These are phyloP conservation scores for Zonotrichia leucophrys DNA, from an alignment of 2,113 vertebrate species.

Conservation along the genomic window DNA sequence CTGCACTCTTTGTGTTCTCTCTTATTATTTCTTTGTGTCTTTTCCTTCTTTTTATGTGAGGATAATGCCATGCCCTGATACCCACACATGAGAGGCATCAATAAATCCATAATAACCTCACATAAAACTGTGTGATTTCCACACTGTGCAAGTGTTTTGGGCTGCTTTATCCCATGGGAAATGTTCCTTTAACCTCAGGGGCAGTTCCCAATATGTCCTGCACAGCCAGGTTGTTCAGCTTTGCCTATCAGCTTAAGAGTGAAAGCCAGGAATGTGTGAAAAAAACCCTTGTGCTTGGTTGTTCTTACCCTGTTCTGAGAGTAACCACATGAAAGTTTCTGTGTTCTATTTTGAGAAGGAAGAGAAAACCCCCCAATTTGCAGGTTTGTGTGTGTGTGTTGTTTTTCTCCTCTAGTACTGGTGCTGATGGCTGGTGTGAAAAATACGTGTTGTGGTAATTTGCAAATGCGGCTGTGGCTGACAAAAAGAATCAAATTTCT, in stretches of 20 bases:
- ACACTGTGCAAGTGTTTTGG: neutral
- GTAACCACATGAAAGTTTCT: constrained; percentile 47
- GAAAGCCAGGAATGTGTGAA: constrained; percentile 2
- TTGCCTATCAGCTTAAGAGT: neutral
- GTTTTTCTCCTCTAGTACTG: neutral
- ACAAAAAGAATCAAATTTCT: neutral
- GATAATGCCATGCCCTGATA: neutral
- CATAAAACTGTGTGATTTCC: neutral
- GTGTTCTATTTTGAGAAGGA: constrained; percentile 30
- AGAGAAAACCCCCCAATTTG: neutral
- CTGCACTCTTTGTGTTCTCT: neutral
- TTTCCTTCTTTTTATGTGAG: neutral
- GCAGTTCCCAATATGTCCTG: neutral
- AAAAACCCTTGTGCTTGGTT: neutral
- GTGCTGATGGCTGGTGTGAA: neutral
- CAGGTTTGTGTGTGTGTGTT: neutral
- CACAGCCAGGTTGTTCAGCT: neutral
- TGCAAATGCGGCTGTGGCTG: neutral
- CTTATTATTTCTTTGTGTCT: neutral
- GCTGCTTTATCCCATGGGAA: neutral
- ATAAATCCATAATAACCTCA: neutral
- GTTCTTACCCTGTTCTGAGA: neutral
- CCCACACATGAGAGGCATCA: neutral
- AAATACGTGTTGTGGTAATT: neutral
- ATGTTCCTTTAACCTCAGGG: neutral